Evolutionary conservation across 1,140 invertebrate species (phyloP), one percentile per base, ranked within the genome.

Genomic region (Mya arenaria): DNA sequence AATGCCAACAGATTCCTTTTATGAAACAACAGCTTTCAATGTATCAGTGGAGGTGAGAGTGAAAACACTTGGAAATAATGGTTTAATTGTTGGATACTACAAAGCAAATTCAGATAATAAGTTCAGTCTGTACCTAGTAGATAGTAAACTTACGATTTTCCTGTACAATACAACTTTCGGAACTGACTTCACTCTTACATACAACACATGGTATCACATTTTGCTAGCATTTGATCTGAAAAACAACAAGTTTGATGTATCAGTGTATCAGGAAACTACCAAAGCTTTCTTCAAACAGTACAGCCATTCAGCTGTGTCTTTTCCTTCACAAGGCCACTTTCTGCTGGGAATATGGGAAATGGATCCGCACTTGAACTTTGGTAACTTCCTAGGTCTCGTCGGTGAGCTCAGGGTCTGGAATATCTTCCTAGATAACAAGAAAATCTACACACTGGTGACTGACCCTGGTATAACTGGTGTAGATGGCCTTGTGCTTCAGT

Each of bases 391-490:
- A 55, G 84, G 84, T 1, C 32, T 71, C 4, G 65, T 85, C 25
- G 84, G 81, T 30, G 73, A 83, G 62, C 32, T 85, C 5, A 56
- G 82, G 36, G 37, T 85, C 25, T 85, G 84, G 84, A 83, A 85
- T 69, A 62, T 73, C 15, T 60, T 32, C 36, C 55, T 85, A 23
- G 41, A 72, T 23, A 62, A 48, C 19, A 32, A 78, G 15, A 52
- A 79, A 34, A 39, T 79, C 1, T 69, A 78, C 19, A 69, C 65
- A 28, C 63, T 68, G 30, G 62, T 73, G n/a, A 69, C 34, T 23
- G 56, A 60, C 37, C 63, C 65, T 36, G 65, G 41, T 30, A 62
- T 66, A 23, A 25, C 36, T n/a, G 71, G 37, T 3, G 83, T 79
- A 55, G 25, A 6, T n/a, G 77, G 66, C 23, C 68, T 85, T 17